Conservation (phyloP, 2,113 vertebrate genomes). For the Cyphomyrus discorhynchus region DNA sequence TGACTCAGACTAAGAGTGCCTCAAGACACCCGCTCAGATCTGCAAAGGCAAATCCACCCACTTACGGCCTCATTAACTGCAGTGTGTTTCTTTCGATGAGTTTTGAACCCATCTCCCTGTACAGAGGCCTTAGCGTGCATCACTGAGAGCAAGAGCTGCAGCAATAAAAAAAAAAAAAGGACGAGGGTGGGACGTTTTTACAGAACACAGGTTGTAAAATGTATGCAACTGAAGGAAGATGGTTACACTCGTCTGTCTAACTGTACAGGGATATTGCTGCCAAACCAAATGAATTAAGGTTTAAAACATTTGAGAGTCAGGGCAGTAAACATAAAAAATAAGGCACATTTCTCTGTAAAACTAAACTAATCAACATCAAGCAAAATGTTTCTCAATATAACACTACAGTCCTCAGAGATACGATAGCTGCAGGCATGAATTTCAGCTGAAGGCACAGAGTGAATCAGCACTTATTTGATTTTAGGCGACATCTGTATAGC, state of each 20-base stretch:
- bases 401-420: not conserved
- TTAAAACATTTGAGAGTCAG: not conserved
- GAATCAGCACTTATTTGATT: not conserved
- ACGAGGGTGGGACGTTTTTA: not conserved
- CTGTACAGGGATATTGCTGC: not conserved
- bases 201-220: not conserved
- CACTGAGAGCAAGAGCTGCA: not conserved
- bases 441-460: not conserved
- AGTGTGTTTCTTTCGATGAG: not conserved
- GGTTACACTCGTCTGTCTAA: not conserved
- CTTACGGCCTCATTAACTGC: not conserved
- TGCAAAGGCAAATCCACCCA: conserved; percentile 37
- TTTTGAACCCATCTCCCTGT: not conserved
- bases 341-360: not conserved
- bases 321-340: not conserved
- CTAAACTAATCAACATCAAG: not conserved
- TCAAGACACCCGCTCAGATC: not conserved
- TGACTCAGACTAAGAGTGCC: conserved; percentile 26
- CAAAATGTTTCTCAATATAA: not conserved
- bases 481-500: not conserved
- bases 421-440: not conserved
- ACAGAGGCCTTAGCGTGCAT: not conserved
- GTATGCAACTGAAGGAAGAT: not conserved
- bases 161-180: not conserved
- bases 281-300: not conserved